Percentiles rank a stretch among this genome's conserved stretches.
phyloP scores from a whole-genome alignment of 2,888 invertebrate genomes.

The Drepana falcataria region DNA sequence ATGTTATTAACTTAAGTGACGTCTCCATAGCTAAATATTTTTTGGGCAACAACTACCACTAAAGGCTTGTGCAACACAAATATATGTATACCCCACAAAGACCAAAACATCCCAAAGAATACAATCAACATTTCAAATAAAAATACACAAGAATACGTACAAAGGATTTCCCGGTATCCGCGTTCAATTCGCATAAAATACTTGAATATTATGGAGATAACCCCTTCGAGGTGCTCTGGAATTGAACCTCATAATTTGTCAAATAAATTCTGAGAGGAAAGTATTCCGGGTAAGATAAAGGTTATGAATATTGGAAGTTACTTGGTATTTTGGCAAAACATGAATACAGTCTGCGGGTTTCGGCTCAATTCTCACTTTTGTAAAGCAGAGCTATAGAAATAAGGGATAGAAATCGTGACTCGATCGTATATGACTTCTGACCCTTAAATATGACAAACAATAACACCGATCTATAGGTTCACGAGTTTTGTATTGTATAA shows the following conservation, averaged over 20 bases:
- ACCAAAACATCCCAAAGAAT: neutral
- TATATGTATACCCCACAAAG: neutral
- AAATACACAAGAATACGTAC: neutral
- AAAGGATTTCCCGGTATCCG: neutral
- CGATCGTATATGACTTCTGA: too few relatives aligned
- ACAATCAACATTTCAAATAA: neutral
- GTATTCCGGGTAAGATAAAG: conserved; percentile 14
- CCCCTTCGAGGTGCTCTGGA: conserved; percentile 21
- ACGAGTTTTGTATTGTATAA: too few relatives aligned
- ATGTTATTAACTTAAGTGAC: neutral
- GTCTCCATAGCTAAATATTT: neutral
- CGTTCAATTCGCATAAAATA: conserved; percentile 16
- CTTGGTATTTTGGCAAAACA: neutral
- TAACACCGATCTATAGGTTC: too few relatives aligned
- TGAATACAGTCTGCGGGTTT: too few relatives aligned
- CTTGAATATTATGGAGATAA: conserved; percentile 5
- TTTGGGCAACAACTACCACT: neutral
- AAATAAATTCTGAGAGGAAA: conserved; percentile 27
- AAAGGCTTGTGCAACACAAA: neutral
- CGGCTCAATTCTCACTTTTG: too few relatives aligned
- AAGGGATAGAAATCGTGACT: too few relatives aligned
- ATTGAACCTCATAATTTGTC: conserved; percentile 32
- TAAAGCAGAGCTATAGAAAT: too few relatives aligned
- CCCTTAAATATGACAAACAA: too few relatives aligned
- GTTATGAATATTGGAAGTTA: conserved; percentile 11